phyloP scores from a whole-genome alignment of 2,113 vertebrate species.

The Paratilapia polleni region DNA sequence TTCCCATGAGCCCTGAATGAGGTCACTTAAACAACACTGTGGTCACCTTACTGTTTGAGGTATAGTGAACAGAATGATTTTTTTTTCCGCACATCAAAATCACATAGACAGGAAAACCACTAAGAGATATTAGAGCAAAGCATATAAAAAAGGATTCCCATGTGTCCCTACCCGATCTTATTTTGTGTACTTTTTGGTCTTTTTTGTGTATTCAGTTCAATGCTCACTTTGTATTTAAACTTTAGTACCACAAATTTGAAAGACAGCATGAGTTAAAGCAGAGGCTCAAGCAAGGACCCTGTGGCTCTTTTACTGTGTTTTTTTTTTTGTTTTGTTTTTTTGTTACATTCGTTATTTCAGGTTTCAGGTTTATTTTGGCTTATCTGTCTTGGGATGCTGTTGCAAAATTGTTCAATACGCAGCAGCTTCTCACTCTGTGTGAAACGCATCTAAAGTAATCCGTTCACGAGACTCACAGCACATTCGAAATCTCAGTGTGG shows the following conservation, averaged over 20 bases:
- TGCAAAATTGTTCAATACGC: conserved; percentile 24
- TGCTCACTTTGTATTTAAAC: conserved; percentile 46
- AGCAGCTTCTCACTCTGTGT: conserved; percentile 17
- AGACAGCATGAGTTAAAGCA: conserved; percentile 44
- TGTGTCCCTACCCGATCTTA: neutral
- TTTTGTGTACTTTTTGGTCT: conserved; percentile 23
- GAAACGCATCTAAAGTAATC: conserved; percentile 39
- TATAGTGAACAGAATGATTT: conserved; percentile 30
- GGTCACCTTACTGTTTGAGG: conserved; percentile 38
- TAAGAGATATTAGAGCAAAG: conserved; percentile 39
- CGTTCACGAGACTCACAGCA: conserved; percentile 23
- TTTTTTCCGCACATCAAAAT: conserved; percentile 16
- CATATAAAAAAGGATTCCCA: neutral
- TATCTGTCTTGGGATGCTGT: conserved; percentile 20
- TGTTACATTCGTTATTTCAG: neutral
- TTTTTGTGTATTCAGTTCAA: conserved; percentile 43
- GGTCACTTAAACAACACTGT: conserved; percentile 27
- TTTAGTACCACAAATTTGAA: conserved; percentile 57
- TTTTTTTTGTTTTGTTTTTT: conserved; percentile 23
- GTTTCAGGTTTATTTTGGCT: neutral
- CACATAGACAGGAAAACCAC: conserved; percentile 26
- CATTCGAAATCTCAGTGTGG: conserved; percentile 1
- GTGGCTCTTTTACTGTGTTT: conserved; percentile 35
- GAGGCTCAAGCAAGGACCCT: conserved; percentile 49
- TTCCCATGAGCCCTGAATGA: conserved; percentile 38